Evolutionary conservation across 1,140 invertebrate genomes (phyloP).

Genomic region (Meloidogyne floridensis): DNA sequence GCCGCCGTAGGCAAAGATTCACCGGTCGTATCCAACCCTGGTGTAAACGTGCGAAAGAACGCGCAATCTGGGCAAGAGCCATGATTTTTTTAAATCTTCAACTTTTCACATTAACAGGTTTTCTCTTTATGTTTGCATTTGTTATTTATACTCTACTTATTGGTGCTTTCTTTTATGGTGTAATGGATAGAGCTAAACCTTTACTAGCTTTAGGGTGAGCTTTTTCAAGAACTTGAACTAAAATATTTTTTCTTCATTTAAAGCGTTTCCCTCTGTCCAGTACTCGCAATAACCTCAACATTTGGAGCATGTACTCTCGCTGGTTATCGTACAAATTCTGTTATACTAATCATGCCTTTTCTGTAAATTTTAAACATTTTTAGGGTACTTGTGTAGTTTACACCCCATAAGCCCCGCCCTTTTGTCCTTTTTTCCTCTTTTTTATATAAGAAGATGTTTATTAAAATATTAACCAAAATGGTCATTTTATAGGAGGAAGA

Average conservation of each 20-base stretch:
- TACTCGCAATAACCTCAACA: constrained; percentile 54
- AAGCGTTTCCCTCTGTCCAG: constrained; percentile 47
- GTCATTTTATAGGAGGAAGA: too few species aligned
- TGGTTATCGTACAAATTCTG: constrained; percentile 53
- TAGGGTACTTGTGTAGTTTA: not conserved
- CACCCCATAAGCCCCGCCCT: too few species aligned
- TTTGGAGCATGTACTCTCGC: constrained; percentile 55
- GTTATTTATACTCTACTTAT: constrained; percentile 45
- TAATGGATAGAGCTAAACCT: constrained; percentile 43
- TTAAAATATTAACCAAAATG: too few species aligned
- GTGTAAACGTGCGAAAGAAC: too few species aligned
- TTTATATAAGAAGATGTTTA: not conserved
- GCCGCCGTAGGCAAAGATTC: too few species aligned
- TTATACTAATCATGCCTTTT: constrained; percentile 64
- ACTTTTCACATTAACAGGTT: constrained; percentile 35
- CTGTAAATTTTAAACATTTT: constrained; percentile 50
- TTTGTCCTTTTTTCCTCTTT: constrained; percentile 17
- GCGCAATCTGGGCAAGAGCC: too few species aligned
- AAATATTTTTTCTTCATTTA: not conserved
- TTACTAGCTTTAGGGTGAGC: constrained; percentile 44
- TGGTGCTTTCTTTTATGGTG: constrained; percentile 50
- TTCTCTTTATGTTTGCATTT: constrained; percentile 50
- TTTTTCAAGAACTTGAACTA: too few species aligned
- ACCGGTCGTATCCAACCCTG: too few species aligned
- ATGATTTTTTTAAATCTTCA: too few species aligned